These are phyloP conservation scores for Zenarchopterus dispar DNA, from an alignment of 2,797 vertebrate species.

Conservation along the genomic window DNA sequence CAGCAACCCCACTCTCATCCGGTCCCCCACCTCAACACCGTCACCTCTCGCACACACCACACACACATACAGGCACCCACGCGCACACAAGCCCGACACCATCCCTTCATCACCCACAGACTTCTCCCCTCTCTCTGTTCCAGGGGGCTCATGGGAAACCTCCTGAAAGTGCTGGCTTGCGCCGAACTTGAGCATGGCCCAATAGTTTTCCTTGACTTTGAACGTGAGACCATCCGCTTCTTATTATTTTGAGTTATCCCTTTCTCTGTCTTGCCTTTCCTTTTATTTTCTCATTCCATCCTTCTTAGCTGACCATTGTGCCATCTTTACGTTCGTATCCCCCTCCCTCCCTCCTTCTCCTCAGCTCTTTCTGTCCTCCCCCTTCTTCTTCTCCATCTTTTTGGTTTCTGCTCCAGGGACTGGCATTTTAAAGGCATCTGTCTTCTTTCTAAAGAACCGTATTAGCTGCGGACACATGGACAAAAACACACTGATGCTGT, in stretches of 20 bases:
- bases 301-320: constrained; percentile 44
- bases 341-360: constrained; percentile 6
- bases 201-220: constrained; percentile 99
- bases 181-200: constrained; percentile 96
- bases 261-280: constrained; percentile 71
- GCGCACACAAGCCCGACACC: constrained; percentile 66
- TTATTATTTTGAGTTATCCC: constrained; percentile 76
- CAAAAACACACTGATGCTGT: constrained; percentile 38
- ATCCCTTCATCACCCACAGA: constrained; percentile 82
- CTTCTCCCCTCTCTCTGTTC: constrained; percentile 90
- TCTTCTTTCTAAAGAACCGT: constrained; percentile 42
- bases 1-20: constrained; percentile 56
- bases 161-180: constrained; percentile 97
- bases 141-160: constrained; percentile 97
- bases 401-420: constrained; percentile 60
- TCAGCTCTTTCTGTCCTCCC: constrained; percentile 21
- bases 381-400: constrained; percentile 34
- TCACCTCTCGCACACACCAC: constrained; percentile 46
- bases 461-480: constrained; percentile 40
- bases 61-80: constrained; percentile 50
- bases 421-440: constrained; percentile 67
- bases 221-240: constrained; percentile 91
- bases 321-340: constrained; percentile 35
- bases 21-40: constrained; percentile 47
- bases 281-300: constrained; percentile 61